These are phyloP conservation scores for Epinotia brunnichana DNA, from an alignment of 2,888 invertebrate species.

Conservation along the genomic window DNA sequence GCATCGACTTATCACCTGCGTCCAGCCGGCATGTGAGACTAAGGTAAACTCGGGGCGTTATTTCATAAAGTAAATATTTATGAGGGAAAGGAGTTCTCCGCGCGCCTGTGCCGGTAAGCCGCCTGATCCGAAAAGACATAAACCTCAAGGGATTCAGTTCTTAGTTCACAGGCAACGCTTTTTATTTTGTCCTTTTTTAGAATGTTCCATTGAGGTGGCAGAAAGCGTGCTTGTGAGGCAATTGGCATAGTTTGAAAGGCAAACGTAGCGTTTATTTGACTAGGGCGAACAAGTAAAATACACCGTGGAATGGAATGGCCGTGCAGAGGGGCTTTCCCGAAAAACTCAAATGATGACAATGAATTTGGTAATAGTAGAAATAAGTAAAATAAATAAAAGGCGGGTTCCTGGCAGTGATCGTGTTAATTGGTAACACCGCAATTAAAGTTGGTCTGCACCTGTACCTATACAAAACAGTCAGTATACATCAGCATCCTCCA, in stretches of 20 bases:
- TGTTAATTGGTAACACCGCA: too few species aligned
- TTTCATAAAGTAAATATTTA: constrained; percentile 84
- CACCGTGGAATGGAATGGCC: not conserved
- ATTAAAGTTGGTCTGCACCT: too few species aligned
- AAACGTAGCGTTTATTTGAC: not conserved
- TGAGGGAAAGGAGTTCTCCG: constrained; percentile 76
- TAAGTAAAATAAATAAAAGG: too few species aligned
- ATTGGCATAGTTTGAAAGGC: constrained; percentile 6
- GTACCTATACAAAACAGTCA: too few species aligned
- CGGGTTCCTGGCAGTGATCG: too few species aligned
- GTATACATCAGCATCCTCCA: too few species aligned
- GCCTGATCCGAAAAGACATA: constrained; percentile 81
- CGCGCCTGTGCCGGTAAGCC: constrained; percentile 77
- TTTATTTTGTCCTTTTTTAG: constrained; percentile 63
- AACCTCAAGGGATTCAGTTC: constrained; percentile 80
- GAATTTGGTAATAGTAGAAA: too few species aligned
- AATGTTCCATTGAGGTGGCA: constrained; percentile 49
- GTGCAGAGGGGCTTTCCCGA: not conserved
- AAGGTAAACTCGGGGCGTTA: constrained; percentile 75
- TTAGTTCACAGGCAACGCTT: constrained; percentile 77
- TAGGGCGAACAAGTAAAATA: not conserved
- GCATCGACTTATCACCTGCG: constrained; percentile 71
- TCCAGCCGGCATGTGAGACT: constrained; percentile 69
- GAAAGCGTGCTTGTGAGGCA: not conserved
- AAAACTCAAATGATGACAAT: not conserved